phyloP scores from a whole-genome alignment of 2,888 invertebrate genomes.

The Cryptocheilus praepositus region DNA sequence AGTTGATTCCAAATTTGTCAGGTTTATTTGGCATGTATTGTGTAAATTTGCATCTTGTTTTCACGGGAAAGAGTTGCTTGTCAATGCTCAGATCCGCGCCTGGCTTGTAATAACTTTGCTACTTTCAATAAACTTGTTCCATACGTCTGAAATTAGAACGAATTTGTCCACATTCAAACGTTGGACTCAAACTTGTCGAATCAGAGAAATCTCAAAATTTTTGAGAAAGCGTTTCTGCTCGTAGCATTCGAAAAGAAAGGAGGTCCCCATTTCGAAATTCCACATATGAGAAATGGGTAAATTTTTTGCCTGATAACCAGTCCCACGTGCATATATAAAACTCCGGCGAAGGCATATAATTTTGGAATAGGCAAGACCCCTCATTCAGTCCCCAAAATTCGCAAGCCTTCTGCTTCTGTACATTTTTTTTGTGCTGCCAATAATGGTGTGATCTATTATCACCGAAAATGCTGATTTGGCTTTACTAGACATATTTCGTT shows the following conservation, averaged over 20 bases:
- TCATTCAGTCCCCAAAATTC: slow-evolving; percentile 24
- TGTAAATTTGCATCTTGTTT: slow-evolving; percentile 59
- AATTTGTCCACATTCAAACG: slow-evolving; percentile 32
- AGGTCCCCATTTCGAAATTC: slow-evolving; percentile 52
- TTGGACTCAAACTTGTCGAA: slow-evolving; percentile 37
- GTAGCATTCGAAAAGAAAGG: no score
- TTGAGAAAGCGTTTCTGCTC: no score
- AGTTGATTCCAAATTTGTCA: slow-evolving; percentile 58
- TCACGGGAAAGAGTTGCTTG: slow-evolving; percentile 59
- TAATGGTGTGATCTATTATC: slow-evolving; percentile 27
- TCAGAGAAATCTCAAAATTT: no score
- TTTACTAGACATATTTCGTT: slow-evolving; percentile 27
- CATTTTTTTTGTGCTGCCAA: slow-evolving; percentile 24
- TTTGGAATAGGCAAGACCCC: slow-evolving; percentile 17
- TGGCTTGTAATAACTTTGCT: slow-evolving; percentile 47
- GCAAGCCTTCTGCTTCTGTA: slow-evolving; percentile 28
- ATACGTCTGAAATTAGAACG: slow-evolving; percentile 32
- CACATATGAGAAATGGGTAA: slow-evolving; percentile 37
- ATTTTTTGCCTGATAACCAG: slow-evolving; percentile 28
- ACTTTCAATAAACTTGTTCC: no score
- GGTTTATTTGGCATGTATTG: no score
- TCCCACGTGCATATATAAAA: slow-evolving; percentile 26
- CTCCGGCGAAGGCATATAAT: no score
- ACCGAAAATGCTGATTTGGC: slow-evolving; percentile 26
- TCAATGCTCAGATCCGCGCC: slow-evolving; percentile 47